Evolutionary conservation across 2,797 vertebrate genomes (phyloP), one percentile per base, ranked within the genome.

Genomic region (Coreius guichenoti): DNA sequence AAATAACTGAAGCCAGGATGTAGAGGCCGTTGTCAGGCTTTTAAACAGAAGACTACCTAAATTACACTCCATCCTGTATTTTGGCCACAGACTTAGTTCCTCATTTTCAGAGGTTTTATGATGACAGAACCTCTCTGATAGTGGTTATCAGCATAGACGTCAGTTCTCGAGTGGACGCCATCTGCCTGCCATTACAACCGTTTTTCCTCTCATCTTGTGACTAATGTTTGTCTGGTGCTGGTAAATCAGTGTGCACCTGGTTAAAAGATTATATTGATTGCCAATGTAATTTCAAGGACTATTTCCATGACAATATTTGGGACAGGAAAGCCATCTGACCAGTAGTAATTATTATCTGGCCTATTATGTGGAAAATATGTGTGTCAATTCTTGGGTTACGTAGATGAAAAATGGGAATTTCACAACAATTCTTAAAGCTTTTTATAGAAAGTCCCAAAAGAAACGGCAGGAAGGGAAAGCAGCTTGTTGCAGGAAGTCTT

Each of bases 41-140:
- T 78, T 23, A 81, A 43, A 63, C 90, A 90, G 86, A 81, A 86
- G 87, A 81, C 69, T 89, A 85, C 76, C 47, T 82, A 68, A 8
- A 11, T 84, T 4, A 36, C 29, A n/a, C 86, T 81, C 86, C 70
- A 76, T 67, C 39, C 29, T 12, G 79, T 85, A 6, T 26, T 83
- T 91, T 31, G 19, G 81, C 90, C 91, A 78, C 86, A 85, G 54
- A 89, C 86, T 49, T 0, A 29, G 89, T 94, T 94, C 91, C 91
- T 89, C 86, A 91, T 92, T 93, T 87, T 78, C 47, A 45, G 13
- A 73, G 56, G 84, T 77, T 70, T 94, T 92, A 94, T 88, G 83
- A 90, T 92, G 65, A 90, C 83, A 74, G 58, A 54, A 17, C 29
- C 49, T 45, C 58, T 86, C n/a, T 87, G 92, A 93, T 93, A 93